Base-by-base conservation (phyloP, 1,140 invertebrate species). In the Odontomachus brunneus region DNA sequence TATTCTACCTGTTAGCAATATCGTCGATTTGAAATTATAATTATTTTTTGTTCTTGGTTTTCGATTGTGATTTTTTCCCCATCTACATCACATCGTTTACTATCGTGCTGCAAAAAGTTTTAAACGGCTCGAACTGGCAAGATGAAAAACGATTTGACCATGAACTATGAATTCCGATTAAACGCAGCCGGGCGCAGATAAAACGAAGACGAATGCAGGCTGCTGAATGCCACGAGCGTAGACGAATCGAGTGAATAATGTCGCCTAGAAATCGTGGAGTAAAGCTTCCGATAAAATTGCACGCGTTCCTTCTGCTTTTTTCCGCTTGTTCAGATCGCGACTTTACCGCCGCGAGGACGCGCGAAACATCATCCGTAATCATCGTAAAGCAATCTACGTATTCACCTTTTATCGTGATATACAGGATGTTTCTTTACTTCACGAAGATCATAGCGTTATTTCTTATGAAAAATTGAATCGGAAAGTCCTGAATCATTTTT, bases 111-210 rank as follows among this genome's bases (percentile, higher is more conserved):
- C 15, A 62, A 19, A 53, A 57, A 55, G 17, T 62, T 67, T 29
- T 33, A 5, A 17, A 11, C 17, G 67, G 76, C 12, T 14, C 17
- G 38, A 33, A 60, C n/a, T 60, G 33, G 3, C 51, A 71, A 19
- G 38, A 78, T 72, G 33, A 81, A 83, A 51, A 87, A 57, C 73
- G 69, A 89, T 71, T 82, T 62, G 88, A 48, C 89, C 89, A 57
- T 90, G 88, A 90, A 90, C 89, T 76, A 84, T 89, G 81, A 89
- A 90, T 89, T 90, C 49, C 49, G 60, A 85, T 89, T 89, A 65
- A 85, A 88, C 26, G 14, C 60, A 38, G 7, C 12, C 33, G 38
- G 26, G 17, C 17, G 24, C 33, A 66, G 4, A 57, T 63, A 3
- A 65, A 66, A 74, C 38, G 51, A 76, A 65, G 51, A 60, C 38